Evolutionary conservation across 2,797 vertebrate species (phyloP).

Genomic region (Holocentrus rufus): DNA sequence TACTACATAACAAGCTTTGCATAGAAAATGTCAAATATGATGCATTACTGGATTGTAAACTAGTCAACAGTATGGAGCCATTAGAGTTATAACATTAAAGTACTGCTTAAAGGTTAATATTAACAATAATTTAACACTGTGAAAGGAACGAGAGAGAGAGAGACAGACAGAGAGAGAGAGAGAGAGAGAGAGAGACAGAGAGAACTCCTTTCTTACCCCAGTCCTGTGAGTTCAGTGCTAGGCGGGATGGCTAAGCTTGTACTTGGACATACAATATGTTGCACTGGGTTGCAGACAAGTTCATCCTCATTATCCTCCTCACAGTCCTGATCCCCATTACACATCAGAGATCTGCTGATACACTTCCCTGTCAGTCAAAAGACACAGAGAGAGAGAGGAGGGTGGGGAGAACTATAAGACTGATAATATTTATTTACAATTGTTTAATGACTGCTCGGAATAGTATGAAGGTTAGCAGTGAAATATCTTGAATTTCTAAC

Average conservation of each 20-base stretch:
- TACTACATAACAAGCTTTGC: too few relatives aligned
- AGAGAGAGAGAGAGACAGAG: too few relatives aligned
- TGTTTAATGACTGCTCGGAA: neutral
- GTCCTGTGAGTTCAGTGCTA: slow-evolving; percentile 85
- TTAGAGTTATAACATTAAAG: too few relatives aligned
- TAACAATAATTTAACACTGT: too few relatives aligned
- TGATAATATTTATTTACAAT: neutral
- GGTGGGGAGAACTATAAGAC: neutral
- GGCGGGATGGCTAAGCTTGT: slow-evolving; percentile 79
- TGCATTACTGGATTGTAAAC: too few relatives aligned
- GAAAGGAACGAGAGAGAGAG: too few relatives aligned
- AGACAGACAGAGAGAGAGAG: too few relatives aligned
- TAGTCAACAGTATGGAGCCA: too few relatives aligned
- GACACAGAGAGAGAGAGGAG: neutral
- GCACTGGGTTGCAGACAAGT: slow-evolving; percentile 77
- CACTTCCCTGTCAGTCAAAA: slow-evolving; percentile 84
- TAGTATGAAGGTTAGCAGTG: too few relatives aligned
- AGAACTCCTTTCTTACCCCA: slow-evolving; percentile 80
- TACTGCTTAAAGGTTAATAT: too few relatives aligned
- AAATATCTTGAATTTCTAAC: slow-evolving; percentile 64
- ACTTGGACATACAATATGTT: slow-evolving; percentile 72
- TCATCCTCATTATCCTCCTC: slow-evolving; percentile 90
- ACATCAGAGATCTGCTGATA: slow-evolving; percentile 86
- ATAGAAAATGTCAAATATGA: too few relatives aligned
- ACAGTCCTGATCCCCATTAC: slow-evolving; percentile 95